A percentile compares a stretch with the other conserved stretches of the same genome.
These are phyloP conservation scores for Scaptomyza flava DNA, from an alignment of 2,888 invertebrate species.

Conservation along the genomic window DNA sequence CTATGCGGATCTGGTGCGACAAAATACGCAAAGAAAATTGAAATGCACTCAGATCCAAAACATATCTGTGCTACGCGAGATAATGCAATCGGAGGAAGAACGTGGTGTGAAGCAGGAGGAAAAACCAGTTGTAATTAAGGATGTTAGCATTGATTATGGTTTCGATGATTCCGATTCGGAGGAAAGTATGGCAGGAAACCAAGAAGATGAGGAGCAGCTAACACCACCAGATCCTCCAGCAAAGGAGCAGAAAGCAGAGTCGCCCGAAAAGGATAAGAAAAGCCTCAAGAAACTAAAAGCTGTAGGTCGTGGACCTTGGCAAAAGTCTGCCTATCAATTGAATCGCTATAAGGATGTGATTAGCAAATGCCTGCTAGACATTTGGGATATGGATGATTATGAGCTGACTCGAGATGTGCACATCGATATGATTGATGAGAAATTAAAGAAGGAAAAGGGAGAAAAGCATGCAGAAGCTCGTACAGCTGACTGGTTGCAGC, in stretches of 20 bases:
- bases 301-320: conserved; percentile 61
- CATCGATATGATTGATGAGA: conserved; percentile 59
- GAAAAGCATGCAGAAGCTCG: conserved; percentile 21
- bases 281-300: conserved; percentile 9
- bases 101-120: conserved; percentile 24
- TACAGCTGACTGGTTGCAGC: conserved; percentile 47
- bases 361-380: conserved; percentile 38
- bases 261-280: background rate
- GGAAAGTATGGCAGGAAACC: background rate
- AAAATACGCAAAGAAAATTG: conserved; percentile 36
- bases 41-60: conserved; percentile 62
- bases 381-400: conserved; percentile 66
- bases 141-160: conserved; percentile 53
- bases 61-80: conserved; percentile 54
- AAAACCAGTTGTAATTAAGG: conserved; percentile 37
- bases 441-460: conserved; percentile 18
- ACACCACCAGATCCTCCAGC: background rate
- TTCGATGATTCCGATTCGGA: conserved; percentile 25
- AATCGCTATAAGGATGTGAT: conserved; percentile 45
- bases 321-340: conserved; percentile 55
- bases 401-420: conserved; percentile 50
- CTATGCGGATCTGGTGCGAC: conserved; percentile 58
- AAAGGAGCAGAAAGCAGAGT: background rate
- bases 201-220: conserved; percentile 4
- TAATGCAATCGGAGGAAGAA: conserved; percentile 31